Base-by-base conservation (phyloP, 2,113 vertebrate species). In the Eonycteris spelaea region DNA sequence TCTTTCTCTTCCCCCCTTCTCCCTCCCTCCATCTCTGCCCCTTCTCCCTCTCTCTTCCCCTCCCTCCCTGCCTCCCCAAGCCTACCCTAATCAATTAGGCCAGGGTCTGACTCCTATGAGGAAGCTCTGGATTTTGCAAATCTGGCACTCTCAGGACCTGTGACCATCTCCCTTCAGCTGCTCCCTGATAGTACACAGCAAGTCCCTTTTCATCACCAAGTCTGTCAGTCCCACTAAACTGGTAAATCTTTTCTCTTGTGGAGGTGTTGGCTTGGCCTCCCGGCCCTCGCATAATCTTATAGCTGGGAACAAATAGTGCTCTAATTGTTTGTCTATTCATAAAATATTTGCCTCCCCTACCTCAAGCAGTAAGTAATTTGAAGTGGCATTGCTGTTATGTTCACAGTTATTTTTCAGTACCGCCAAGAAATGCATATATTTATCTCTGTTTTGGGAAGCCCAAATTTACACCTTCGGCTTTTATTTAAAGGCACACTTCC, bases 321-420 rank as follows among this genome's bases (percentile, higher is more conserved):
- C 59, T 91, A 88, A 92, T 53, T 0, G 6, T 73, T 63, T 45
- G 4, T 96, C 96, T 98, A 95, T 95, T 96, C 96, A 95, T 96
- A 97, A 96, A 96, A 95, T 78, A 93, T 93, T 96, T 79, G 88
- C 78, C 82, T 96, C 38, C 82, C n/a, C 68, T 96, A 94, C 95
- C 33, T 33, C 80, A 94, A 63, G 90, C 83, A 78, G 86, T 91
- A 84, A 88, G 86, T 93, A 86, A 95, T 95, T 79, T 83, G 83
- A 98, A 96, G 91, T 96, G 95, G 89, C 95, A 94, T 57, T 51
- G 83, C 74, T 93, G 78, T 90, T 96, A 71, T 33, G 30, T 85
- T 94, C 89, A 92, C 85, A 35, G 83, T 71, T 95, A 82, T 86
- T 96, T 96, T 87, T 94, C 86, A 67, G 86, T 48, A 63, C 83